phyloP scores from a whole-genome alignment of 2,113 vertebrate species.

The Dicaeum eximium region DNA sequence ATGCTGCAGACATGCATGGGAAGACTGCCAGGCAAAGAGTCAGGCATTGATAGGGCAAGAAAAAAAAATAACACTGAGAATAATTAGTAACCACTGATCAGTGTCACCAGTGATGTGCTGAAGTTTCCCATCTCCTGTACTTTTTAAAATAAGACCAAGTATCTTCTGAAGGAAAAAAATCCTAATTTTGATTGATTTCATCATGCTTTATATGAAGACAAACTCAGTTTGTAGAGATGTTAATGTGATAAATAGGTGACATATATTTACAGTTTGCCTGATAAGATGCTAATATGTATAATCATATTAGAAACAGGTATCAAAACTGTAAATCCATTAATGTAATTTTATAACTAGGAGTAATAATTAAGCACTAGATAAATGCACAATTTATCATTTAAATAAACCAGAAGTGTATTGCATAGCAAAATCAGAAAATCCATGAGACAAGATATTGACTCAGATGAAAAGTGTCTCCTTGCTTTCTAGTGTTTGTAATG shows the following conservation, averaged over 20 bases:
- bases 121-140: not conserved
- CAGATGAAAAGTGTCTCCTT: not conserved
- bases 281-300: not conserved
- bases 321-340: not conserved
- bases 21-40: not conserved
- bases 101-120: not conserved
- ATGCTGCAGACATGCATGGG: not conserved
- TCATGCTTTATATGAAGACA: not conserved
- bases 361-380: not conserved
- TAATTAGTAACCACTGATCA: not conserved
- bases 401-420: not conserved
- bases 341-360: not conserved
- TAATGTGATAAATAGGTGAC: not conserved
- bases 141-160: not conserved
- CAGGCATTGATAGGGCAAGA: not conserved
- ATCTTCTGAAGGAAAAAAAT: not conserved
- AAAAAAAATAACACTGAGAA: not conserved
- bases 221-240: not conserved
- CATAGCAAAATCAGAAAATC: not conserved
- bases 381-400: not conserved
- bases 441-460: not conserved
- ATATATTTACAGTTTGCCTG: not conserved
- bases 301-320: not conserved
- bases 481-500: not conserved
- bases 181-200: not conserved